Percentiles rank a stretch among this genome's conserved stretches.
These are phyloP conservation scores for Chelonoidis abingdonii DNA, from an alignment of 2,113 vertebrate genomes.

Conservation along the genomic window DNA sequence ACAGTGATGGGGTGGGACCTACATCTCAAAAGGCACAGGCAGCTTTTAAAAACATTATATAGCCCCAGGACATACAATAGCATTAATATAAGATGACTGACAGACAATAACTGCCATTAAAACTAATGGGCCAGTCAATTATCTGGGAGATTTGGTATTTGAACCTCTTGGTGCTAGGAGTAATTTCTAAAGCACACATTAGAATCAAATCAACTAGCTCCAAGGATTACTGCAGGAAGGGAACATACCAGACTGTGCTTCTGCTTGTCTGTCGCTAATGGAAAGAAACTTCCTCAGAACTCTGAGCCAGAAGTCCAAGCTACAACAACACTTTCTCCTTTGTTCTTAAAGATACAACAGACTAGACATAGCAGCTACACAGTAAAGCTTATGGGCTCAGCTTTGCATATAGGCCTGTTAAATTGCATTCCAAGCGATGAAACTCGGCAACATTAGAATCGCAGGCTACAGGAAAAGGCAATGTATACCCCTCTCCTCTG, in stretches of 20 bases:
- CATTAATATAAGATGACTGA: not conserved
- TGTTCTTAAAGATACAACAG: not conserved
- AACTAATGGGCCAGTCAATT: not conserved
- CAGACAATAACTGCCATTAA: not conserved
- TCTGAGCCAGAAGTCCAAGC: constrained; percentile 30
- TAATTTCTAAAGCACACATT: constrained; percentile 49
- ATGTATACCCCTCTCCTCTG: not conserved
- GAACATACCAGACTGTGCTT: constrained; percentile 30
- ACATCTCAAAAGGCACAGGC: not conserved
- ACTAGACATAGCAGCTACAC: not conserved
- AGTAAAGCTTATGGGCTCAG: not conserved
- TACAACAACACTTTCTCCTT: not conserved
- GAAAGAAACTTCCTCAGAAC: constrained; percentile 24
- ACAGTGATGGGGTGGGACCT: not conserved
- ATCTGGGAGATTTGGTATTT: constrained; percentile 6
- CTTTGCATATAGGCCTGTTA: not conserved
- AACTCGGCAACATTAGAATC: not conserved
- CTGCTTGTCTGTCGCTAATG: constrained; percentile 43
- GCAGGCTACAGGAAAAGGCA: constrained; percentile 23
- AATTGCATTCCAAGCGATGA: not conserved
- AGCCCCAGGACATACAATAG: not conserved
- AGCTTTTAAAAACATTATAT: not conserved
- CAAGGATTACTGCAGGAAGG: constrained; percentile 37
- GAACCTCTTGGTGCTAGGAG: constrained; percentile 49
- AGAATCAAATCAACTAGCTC: constrained; percentile 61